These are phyloP conservation scores for Prunella himalayana DNA, from an alignment of 2,113 vertebrate species.

Conservation along the genomic window DNA sequence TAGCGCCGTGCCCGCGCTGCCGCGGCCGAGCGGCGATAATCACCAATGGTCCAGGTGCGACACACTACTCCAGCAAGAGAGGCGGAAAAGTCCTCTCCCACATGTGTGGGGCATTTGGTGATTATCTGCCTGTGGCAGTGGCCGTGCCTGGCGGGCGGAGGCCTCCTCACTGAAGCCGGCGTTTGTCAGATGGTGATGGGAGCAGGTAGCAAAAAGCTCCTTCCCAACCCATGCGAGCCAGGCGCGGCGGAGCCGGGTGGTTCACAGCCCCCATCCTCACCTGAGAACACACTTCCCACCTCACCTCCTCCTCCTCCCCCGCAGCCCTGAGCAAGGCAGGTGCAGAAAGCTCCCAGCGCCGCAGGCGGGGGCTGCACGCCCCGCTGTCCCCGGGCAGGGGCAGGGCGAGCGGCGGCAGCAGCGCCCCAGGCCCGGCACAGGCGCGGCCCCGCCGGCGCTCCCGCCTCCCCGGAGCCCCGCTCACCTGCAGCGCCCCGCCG, in stretches of 20 bases:
- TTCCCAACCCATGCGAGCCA: neutral
- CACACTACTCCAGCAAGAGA: neutral
- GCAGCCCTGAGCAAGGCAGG: neutral
- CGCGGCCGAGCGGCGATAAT: neutral
- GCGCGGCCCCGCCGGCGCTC: neutral
- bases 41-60: fast-evolving
- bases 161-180: too few species aligned
- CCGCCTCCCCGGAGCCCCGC: neutral
- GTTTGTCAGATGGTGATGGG: neutral
- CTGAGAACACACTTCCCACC: neutral
- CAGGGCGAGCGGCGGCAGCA: neutral
- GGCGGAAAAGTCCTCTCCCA: neutral
- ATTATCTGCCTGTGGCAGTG: neutral
- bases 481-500: neutral
- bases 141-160: neutral
- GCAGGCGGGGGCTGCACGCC: fast-evolving
- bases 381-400: neutral
- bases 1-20: neutral
- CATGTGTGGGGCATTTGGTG: neutral
- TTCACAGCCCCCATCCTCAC: neutral
- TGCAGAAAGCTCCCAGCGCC: neutral
- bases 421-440: neutral
- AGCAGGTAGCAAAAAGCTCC: neutral
- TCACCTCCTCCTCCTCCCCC: neutral
- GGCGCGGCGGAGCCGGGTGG: neutral